Evolutionary conservation across 2,797 vertebrate species (phyloP).

Genomic region (Selene dorsalis): DNA sequence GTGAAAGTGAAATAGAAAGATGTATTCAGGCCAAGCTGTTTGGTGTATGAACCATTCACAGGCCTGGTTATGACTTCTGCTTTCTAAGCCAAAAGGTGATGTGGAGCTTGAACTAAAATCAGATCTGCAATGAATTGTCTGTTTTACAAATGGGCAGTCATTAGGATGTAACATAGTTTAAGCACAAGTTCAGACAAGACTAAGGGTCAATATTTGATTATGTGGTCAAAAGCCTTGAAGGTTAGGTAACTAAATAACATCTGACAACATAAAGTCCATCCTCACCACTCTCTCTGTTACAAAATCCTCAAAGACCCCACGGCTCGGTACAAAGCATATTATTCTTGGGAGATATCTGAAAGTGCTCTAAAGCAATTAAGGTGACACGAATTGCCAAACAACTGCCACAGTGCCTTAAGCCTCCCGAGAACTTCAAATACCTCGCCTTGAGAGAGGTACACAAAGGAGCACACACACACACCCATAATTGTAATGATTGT

Average conservation of each 20-base stretch:
- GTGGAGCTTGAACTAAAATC: conserved; percentile 32
- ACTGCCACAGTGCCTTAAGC: conserved; percentile 70
- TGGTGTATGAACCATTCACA: conserved; percentile 40
- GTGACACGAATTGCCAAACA: conserved; percentile 80
- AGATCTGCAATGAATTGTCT: conserved; percentile 41
- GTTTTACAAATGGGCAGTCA: conserved; percentile 52
- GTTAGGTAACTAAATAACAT: conserved; percentile 74
- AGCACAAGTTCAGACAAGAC: conserved; percentile 72
- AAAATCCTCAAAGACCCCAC: conserved; percentile 72
- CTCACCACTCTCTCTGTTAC: conserved; percentile 60
- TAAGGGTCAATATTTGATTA: conserved; percentile 80
- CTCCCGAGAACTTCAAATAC: conserved; percentile 71
- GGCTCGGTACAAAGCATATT: conserved; percentile 71
- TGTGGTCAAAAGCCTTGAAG: conserved; percentile 73
- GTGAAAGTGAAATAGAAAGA: conserved; percentile 45
- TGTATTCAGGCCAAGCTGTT: conserved; percentile 54
- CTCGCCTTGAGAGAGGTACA: conserved; percentile 45
- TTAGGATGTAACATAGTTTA: conserved; percentile 64
- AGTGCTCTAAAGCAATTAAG: conserved; percentile 80
- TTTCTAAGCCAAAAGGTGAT: conserved; percentile 27
- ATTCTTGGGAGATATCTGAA: conserved; percentile 75
- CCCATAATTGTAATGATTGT: conserved; percentile 44
- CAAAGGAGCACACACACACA: conserved; percentile 31
- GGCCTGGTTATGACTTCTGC: conserved; percentile 29
- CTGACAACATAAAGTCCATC: conserved; percentile 63